A percentile compares a stretch with the other conserved stretches of the same genome.
Conservation (phyloP, 2,888 invertebrate species). For the Ophonus ardosiacus region DNA sequence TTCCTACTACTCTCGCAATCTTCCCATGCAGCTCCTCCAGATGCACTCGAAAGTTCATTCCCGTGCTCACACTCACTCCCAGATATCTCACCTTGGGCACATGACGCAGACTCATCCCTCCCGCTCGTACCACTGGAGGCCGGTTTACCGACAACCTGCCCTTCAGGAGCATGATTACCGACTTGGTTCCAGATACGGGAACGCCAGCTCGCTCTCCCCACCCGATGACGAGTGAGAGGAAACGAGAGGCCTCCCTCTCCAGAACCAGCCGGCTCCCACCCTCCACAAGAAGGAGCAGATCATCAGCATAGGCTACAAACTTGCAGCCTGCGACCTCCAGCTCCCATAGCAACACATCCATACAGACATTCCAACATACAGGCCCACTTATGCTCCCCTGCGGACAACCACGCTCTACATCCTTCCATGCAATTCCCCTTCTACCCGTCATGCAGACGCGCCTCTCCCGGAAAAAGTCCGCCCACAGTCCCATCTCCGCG, state of each 20-base stretch:
- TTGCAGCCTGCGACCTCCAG: not conserved
- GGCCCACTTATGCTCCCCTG: slow-evolving; percentile 26
- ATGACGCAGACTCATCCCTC: not conserved
- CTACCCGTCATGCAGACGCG: not conserved
- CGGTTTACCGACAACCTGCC: not conserved
- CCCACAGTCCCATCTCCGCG: slow-evolving; percentile 1
- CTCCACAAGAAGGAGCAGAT: too few relatives aligned
- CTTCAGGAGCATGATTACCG: not conserved
- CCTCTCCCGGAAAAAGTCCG: slow-evolving; percentile 19
- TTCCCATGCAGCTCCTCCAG: too few relatives aligned
- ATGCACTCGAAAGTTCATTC: not conserved
- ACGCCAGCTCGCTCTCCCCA: not conserved
- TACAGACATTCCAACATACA: not conserved
- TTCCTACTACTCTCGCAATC: too few relatives aligned
- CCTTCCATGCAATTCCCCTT: not conserved
- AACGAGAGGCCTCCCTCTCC: too few relatives aligned
- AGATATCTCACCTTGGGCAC: not conserved
- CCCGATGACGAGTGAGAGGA: too few relatives aligned
- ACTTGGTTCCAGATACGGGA: not conserved
- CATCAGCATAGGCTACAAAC: not conserved
- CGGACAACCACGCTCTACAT: slow-evolving; percentile 12
- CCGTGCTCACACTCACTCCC: too few relatives aligned
- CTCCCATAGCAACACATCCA: not conserved
- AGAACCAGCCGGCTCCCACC: too few relatives aligned
- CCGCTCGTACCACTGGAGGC: not conserved